Conservation (phyloP, 2,888 invertebrate species). For the Dusona sp. region DNA sequence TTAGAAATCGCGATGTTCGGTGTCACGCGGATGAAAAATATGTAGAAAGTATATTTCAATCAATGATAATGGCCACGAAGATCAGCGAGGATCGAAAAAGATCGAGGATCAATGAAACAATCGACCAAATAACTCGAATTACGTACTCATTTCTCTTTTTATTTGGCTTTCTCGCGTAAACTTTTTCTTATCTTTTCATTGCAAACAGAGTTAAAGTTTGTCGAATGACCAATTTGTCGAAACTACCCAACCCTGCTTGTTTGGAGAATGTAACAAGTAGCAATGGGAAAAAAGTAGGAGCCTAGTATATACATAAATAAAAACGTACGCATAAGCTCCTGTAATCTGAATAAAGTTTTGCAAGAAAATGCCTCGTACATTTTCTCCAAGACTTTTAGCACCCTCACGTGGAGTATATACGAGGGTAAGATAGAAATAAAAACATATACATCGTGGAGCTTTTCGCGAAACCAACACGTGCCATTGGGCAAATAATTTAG, state of each 20-base stretch:
- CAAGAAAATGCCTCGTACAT: conserved; percentile 71
- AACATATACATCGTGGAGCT: conserved; percentile 46
- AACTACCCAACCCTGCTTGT: not conserved
- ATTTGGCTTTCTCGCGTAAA: no score
- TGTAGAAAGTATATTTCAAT: conserved; percentile 10
- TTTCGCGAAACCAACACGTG: conserved; percentile 68
- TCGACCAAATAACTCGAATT: not conserved
- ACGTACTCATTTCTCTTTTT: not conserved
- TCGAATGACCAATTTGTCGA: not conserved
- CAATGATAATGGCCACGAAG: not conserved
- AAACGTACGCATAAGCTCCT: conserved; percentile 40
- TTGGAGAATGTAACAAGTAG: conserved; percentile 10
- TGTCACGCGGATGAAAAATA: not conserved
- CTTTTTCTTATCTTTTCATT: no score
- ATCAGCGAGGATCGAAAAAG: not conserved
- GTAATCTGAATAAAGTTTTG: conserved; percentile 70
- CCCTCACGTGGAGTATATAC: conserved; percentile 59
- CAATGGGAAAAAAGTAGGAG: not conserved
- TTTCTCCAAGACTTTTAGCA: conserved; percentile 75
- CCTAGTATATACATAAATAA: conserved; percentile 10
- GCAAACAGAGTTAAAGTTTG: no score
- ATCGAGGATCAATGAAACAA: not conserved
- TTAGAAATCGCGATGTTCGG: conserved; percentile 29
- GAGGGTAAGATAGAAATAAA: conserved; percentile 21
- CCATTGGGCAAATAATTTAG: conserved; percentile 80